Base-by-base conservation (phyloP, 1,140 invertebrate genomes). In the Hylyphantes graminicola region DNA sequence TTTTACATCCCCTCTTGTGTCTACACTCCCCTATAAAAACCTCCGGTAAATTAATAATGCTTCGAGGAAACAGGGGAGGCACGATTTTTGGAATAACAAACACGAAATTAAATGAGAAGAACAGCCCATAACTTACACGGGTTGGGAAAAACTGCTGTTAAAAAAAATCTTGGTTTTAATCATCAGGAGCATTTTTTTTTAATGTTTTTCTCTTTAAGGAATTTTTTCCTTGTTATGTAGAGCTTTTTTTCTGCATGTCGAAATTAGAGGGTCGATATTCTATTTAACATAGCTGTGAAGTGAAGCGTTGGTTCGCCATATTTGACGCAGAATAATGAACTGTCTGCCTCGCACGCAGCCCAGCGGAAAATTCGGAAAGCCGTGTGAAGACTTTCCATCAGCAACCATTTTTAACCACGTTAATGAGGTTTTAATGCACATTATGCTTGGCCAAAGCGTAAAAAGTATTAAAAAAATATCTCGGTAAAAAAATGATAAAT, bases 211-310 rank as follows among this genome's bases (percentile, higher is more conserved):
- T 1, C 17, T 59, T 70, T 65, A 64, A 6, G 10, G 55, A 13
- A 51, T 51, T 51, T 50, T 70, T 15, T 53, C 48, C 53, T 70
- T 53, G 19, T 48, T 70, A 51, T 48, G 11, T 35, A 35, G 35
- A 5, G 35, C 35, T 35, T 35, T 35, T 35, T 35, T 35, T 35
- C n/a, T 35, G 5, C 35, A 35, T 2, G 35, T 35, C 35, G 2
- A 35, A 70, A 51, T 51, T 50, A 11, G 19, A 11, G 73, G 70
- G 72, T 74, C 80, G 80, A 82, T 82, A 82, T 82, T 82, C 80
- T 74, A 82, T 82, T 82, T 82, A 82, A 82, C 80, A 68, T 82
- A 82, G 48, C 55, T 82, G 80, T 74, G 80, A 82, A 82, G 19
- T 82, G 59, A 65, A 54, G 80, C 68, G 15, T 64, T 74, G 70